Evolutionary conservation across 2,113 vertebrate genomes (phyloP).

Genomic region (Xiphophorus couchianus): DNA sequence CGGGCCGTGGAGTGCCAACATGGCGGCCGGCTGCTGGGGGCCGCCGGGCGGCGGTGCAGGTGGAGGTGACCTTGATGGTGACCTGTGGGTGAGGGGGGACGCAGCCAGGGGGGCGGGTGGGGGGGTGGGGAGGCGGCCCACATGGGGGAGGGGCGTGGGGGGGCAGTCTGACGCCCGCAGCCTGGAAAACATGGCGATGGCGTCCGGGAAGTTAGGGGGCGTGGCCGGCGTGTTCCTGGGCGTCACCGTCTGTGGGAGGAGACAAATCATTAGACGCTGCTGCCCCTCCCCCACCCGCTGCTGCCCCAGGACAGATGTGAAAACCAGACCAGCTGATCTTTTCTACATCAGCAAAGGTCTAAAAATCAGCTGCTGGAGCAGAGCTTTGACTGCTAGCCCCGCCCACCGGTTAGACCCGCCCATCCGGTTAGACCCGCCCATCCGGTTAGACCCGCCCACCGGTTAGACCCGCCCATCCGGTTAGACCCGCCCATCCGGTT

Average conservation of each 20-base stretch:
- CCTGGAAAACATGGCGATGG: slow-evolving; percentile 97
- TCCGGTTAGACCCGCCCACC: no score
- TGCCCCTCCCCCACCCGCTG: no score
- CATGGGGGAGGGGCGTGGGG: slow-evolving; percentile 74
- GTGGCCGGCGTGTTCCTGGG: slow-evolving; percentile 96
- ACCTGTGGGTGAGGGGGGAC: slow-evolving; percentile 86
- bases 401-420: no score
- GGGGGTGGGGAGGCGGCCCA: slow-evolving; percentile 90
- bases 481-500: no score
- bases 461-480: no score
- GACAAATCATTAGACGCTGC: neutral
- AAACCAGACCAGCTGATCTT: no score
- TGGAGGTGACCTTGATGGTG: slow-evolving; percentile 61
- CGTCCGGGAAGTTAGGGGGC: slow-evolving; percentile 93
- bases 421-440: no score
- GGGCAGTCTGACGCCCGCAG: slow-evolving; percentile 88
- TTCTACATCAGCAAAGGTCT: no score
- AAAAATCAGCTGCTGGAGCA: no score
- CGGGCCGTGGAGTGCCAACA: slow-evolving; percentile 85
- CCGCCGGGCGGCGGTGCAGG: slow-evolving; percentile 73
- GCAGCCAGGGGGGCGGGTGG: slow-evolving; percentile 86
- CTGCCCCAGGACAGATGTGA: no score
- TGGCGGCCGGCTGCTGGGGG: slow-evolving; percentile 81
- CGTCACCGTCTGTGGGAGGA: slow-evolving; percentile 87
- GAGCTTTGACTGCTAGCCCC: no score